Percentiles rank a stretch among this genome's conserved stretches.
phyloP scores from a whole-genome alignment of 2,797 vertebrate species.

The Gallinago nigripennis region DNA sequence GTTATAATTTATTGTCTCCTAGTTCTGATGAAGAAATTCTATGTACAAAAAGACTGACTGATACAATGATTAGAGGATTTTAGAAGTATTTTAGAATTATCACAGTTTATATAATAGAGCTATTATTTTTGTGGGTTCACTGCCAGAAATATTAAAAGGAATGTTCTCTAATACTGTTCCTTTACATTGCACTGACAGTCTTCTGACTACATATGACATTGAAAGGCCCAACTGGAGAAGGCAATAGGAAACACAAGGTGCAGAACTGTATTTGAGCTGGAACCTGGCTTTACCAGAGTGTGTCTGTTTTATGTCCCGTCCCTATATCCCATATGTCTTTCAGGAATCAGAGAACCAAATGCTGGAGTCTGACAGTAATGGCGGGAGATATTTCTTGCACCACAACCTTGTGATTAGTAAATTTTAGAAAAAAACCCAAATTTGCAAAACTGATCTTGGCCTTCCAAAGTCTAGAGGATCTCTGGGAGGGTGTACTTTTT shows the following conservation, averaged over 20 bases:
- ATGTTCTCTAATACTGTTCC: neutral
- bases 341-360: neutral
- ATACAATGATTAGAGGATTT: neutral
- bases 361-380: neutral
- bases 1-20: neutral
- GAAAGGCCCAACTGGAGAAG: neutral
- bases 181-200: neutral
- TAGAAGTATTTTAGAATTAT: neutral
- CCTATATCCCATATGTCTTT: neutral
- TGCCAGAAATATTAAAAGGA: neutral
- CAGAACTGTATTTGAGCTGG: neutral
- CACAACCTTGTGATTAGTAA: neutral
- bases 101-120: neutral
- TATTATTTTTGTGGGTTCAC: neutral
- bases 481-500: neutral
- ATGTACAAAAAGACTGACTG: neutral
- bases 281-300: neutral
- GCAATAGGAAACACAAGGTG: neutral
- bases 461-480: neutral
- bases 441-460: neutral
- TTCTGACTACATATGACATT: neutral
- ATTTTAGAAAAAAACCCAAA: neutral
- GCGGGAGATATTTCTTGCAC: neutral
- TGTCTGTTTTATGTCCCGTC: neutral
- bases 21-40: neutral